phyloP scores from a whole-genome alignment of 2,797 vertebrate species.

The Aeoliscus strigatus region DNA sequence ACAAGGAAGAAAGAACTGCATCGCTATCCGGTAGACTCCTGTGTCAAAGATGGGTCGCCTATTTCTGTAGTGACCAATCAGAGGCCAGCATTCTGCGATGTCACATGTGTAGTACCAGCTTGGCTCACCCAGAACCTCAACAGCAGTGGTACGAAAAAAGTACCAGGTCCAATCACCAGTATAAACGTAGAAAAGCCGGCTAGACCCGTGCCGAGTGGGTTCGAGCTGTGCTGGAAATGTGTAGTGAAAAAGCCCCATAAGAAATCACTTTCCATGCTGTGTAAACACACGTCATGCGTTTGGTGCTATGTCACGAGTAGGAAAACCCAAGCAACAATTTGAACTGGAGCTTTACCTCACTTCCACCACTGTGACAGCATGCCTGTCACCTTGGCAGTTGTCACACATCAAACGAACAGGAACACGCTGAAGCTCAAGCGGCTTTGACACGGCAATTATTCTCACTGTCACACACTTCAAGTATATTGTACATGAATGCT shows the following conservation, averaged over 20 bases:
- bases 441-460: conserved; percentile 63
- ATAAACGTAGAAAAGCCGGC: too few relatives aligned
- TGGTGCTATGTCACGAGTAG: conserved; percentile 25
- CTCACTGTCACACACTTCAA: conserved; percentile 45
- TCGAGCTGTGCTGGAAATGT: too few relatives aligned
- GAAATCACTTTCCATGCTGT: conserved; percentile 16
- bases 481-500: conserved; percentile 37
- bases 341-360: conserved; percentile 34
- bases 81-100: too few relatives aligned
- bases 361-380: conserved; percentile 31
- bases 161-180: too few relatives aligned
- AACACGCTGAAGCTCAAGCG: conserved; percentile 44
- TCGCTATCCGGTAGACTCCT: too few relatives aligned
- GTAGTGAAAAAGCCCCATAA: too few relatives aligned
- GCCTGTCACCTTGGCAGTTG: conserved; percentile 51
- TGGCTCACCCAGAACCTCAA: conserved; percentile 34
- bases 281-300: conserved; percentile 11
- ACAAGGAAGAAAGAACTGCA: too few relatives aligned
- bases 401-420: conserved; percentile 51
- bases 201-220: too few relatives aligned
- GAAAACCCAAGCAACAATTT: conserved; percentile 29
- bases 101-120: too few relatives aligned
- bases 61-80: too few relatives aligned
- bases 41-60: too few relatives aligned
- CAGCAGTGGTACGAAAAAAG: too few relatives aligned